Evolutionary conservation across 2,113 vertebrate species (phyloP), one percentile per base, ranked within the genome.

Genomic region (Onychorhynchus coronatus): DNA sequence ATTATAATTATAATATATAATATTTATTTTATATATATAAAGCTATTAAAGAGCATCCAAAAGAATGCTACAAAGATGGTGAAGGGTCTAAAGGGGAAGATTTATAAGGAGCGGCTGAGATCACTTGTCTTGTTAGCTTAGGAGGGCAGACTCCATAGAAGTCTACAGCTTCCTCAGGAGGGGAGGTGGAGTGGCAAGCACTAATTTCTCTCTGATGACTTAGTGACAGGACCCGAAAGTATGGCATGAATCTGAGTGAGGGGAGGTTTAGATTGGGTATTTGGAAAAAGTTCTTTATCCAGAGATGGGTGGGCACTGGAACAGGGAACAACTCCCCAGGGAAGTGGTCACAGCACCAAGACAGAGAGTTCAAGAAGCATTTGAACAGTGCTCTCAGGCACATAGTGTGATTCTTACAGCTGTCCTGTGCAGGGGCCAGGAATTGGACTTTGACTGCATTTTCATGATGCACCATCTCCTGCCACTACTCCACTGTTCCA

Each of bases 51-150:
- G 9, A 66, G 8, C 20, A 75, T 49, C 24, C 52, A 41, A 58
- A 85, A 44, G 24, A 67, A 16, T 4, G 10, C 42, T 9, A 10
- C 11, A 9, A 49, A n/a, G 42, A 56, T 28, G 35, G 3, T 47
- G 14, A 47, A 85, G 19, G 12, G 41, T 24, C n/a, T 47, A 3
- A 35, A 50, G 49, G 14, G 25, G 49, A 66, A 58, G 2, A 8
- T 1, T 0, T 30, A 13, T 8, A 11, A 30, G 12, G 14, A 65
- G n/a, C 10, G 7, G 4, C 19, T 74, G 0, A 58, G 50, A 35
- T 41, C 50, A n/a, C 15, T 85, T 58, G 42, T 24, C 39, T 20
- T 56, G 14, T 67, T 85, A 47, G 30, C 12, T 31, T 58, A 35
- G 58, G 50, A 75, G 15, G 12, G 4, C 24, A 35, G 24, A 75